Percentiles rank a stretch among this genome's conserved stretches.
Evolutionary conservation across 2,113 vertebrate genomes (phyloP).

Genomic region (Coracopsis vasa): DNA sequence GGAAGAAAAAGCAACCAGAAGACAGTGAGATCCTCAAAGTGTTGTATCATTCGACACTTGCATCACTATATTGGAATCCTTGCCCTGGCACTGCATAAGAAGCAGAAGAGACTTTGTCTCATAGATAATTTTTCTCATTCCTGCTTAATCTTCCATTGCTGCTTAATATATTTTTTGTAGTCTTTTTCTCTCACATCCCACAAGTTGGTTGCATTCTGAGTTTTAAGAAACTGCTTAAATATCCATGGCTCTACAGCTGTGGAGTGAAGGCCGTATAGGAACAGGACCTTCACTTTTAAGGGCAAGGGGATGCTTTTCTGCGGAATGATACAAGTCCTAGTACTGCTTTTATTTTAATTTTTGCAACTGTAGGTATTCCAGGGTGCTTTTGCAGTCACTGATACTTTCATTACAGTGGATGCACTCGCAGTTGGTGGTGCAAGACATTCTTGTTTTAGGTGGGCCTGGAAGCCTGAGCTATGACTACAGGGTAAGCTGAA

Average conservation of each 20-base stretch:
- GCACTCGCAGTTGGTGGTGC: accelerated
- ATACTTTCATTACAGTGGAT: neutral
- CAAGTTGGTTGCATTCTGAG: neutral
- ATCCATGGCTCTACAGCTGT: neutral
- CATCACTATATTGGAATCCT: neutral
- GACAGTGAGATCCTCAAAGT: neutral
- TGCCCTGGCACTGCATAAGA: neutral
- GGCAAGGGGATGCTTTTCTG: neutral
- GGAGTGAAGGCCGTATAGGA: neutral
- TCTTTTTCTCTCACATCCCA: neutral
- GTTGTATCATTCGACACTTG: neutral
- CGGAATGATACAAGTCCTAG: accelerated
- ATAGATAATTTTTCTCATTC: neutral
- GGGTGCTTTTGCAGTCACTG: accelerated
- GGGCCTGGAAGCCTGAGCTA: neutral
- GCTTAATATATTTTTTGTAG: neutral
- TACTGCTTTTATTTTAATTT: neutral
- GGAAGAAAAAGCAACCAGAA: neutral
- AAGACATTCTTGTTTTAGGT: neutral
- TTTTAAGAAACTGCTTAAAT: neutral
- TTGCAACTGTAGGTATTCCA: neutral
- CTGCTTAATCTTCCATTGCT: neutral
- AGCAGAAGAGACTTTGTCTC: neutral
- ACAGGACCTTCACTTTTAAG: neutral
- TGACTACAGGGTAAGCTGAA: neutral